Conservation (phyloP, 2,888 invertebrate genomes). For the Tipula helvola region DNA sequence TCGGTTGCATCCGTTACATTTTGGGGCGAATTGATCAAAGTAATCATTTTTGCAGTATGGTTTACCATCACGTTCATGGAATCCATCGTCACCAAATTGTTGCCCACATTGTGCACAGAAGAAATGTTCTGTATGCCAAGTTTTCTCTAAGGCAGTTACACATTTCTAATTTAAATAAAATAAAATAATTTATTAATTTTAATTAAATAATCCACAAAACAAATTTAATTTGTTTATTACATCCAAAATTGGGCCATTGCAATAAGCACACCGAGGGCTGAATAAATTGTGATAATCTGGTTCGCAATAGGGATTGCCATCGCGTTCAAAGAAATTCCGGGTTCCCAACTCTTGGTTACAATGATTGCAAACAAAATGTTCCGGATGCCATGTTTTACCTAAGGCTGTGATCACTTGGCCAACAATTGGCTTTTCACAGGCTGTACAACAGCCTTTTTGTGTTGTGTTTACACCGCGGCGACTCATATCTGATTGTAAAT, state of each 20-base stretch:
- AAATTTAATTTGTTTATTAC: conserved; percentile 44
- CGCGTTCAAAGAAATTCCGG: conserved; percentile 96
- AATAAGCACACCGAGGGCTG: conserved; percentile 96
- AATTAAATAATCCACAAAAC: conserved; percentile 26
- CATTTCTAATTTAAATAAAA: conserved; percentile 69
- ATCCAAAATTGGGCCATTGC: conserved; percentile 97
- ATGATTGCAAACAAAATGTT: conserved; percentile 96
- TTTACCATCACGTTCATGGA: conserved; percentile 92
- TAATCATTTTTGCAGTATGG: conserved; percentile 94
- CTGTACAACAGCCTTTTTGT: conserved; percentile 98
- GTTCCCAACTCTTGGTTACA: conserved; percentile 95
- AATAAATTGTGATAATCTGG: conserved; percentile 97
- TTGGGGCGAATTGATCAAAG: conserved; percentile 96
- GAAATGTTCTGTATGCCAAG: conserved; percentile 99
- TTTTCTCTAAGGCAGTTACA: conserved; percentile 92
- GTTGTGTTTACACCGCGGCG: conserved; percentile 97
- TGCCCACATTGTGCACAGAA: conserved; percentile 96
- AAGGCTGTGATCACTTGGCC: conserved; percentile 89
- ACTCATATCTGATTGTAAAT: conserved; percentile 90
- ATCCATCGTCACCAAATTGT: conserved; percentile 94
- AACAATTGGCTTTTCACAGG: conserved; percentile 97
- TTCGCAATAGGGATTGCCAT: conserved; percentile 95
- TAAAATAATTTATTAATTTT: no score
- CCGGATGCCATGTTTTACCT: conserved; percentile 98
- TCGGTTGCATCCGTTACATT: conserved; percentile 90